Conservation (phyloP, 2,797 vertebrate species). For the Dallia pectoralis region DNA sequence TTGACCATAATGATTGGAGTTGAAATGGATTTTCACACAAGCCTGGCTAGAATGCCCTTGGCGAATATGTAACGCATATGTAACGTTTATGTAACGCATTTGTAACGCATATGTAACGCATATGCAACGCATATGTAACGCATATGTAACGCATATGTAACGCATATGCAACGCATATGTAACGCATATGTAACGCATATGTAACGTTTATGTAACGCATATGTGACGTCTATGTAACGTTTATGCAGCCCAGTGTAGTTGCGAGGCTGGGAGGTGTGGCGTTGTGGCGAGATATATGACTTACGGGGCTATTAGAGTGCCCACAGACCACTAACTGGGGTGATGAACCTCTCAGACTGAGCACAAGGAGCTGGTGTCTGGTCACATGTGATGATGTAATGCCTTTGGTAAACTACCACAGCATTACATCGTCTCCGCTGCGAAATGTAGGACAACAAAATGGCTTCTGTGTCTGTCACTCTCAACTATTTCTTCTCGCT, state of each 20-base stretch:
- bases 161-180: too few species aligned
- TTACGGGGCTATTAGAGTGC: slow-evolving; percentile 7
- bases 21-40: too few species aligned
- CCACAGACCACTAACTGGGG: neutral
- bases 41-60: too few species aligned
- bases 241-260: neutral
- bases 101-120: too few species aligned
- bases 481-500: neutral
- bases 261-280: neutral
- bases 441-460: slow-evolving; percentile 27
- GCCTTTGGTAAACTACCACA: neutral
- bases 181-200: too few species aligned
- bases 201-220: too few species aligned
- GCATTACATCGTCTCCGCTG: neutral
- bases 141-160: too few species aligned
- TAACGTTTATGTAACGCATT: too few species aligned
- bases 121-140: too few species aligned
- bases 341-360: neutral
- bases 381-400: neutral
- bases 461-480: slow-evolving; percentile 11
- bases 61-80: too few species aligned
- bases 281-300: slow-evolving; percentile 9
- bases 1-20: too few species aligned
- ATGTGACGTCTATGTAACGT: too few species aligned
- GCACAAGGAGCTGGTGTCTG: neutral